A percentile compares a stretch with the other conserved stretches of the same genome.
Evolutionary conservation across 2,888 invertebrate genomes (phyloP).

Genomic region (Archips xylosteana): DNA sequence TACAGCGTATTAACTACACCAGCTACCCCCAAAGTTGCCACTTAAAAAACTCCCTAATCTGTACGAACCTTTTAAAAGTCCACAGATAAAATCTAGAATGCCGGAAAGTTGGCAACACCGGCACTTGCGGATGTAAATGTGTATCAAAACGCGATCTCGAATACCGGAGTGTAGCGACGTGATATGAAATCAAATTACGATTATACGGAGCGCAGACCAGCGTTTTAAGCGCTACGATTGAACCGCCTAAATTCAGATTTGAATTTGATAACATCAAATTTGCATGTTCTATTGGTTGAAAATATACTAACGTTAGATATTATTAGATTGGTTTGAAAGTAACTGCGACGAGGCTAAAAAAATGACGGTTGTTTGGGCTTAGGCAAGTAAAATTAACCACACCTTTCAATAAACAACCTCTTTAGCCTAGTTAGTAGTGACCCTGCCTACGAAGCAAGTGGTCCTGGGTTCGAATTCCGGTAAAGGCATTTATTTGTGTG

Average conservation of each 20-base stretch:
- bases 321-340: no score
- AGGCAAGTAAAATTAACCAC: no score
- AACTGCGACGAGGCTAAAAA: no score
- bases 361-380: no score
- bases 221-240: constrained; percentile 21
- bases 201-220: constrained; percentile 41
- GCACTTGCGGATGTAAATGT: constrained; percentile 50
- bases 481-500: no score
- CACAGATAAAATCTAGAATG: constrained; percentile 37
- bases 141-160: constrained; percentile 54
- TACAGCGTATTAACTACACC: not conserved
- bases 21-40: not conserved
- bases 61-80: constrained; percentile 31
- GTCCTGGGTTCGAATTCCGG: no score
- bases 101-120: constrained; percentile 30
- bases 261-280: no score
- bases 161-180: constrained; percentile 52
- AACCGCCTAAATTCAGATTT: not conserved
- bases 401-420: no score
- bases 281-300: no score
- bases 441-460: no score
- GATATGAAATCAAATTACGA: constrained; percentile 56
- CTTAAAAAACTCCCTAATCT: constrained; percentile 25
- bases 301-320: no score
- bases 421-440: no score